Conservation (phyloP, 2,797 vertebrate genomes). For the Phoxinus dragarum region DNA sequence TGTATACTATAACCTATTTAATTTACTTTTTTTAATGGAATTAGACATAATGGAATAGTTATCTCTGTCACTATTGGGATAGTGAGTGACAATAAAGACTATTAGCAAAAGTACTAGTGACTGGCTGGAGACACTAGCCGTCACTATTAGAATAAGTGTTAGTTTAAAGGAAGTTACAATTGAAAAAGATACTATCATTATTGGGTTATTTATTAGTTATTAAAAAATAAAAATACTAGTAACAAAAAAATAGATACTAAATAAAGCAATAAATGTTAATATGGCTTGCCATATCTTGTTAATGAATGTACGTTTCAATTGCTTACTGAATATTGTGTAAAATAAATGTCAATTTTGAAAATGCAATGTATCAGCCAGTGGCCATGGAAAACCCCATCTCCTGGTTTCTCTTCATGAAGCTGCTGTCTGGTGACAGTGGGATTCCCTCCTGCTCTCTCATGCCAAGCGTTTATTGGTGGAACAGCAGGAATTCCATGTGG, state of each 20-base stretch:
- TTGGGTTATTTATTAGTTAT: neutral
- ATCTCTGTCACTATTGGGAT: neutral
- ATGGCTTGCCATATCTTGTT: neutral
- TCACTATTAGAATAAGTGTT: neutral
- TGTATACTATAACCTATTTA: neutral
- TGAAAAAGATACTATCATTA: neutral
- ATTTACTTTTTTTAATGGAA: neutral
- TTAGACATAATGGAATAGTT: neutral
- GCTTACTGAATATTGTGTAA: neutral
- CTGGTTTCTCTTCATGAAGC: conserved; percentile 19
- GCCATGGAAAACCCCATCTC: conserved; percentile 6
- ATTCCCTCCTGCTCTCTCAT: neutral
- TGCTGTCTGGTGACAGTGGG: neutral
- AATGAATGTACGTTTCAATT: neutral
- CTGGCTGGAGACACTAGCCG: neutral
- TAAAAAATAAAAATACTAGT: neutral
- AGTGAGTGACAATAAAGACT: neutral
- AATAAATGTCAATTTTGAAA: neutral
- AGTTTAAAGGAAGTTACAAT: neutral
- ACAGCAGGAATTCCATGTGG: conserved; percentile 28
- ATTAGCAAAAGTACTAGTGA: neutral
- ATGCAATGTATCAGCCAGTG: neutral
- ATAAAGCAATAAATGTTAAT: neutral
- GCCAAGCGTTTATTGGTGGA: conserved; percentile 35
- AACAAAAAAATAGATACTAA: neutral